Evolutionary conservation across 1,140 invertebrate genomes (phyloP).

Genomic region (Hylaeus anthracinus): DNA sequence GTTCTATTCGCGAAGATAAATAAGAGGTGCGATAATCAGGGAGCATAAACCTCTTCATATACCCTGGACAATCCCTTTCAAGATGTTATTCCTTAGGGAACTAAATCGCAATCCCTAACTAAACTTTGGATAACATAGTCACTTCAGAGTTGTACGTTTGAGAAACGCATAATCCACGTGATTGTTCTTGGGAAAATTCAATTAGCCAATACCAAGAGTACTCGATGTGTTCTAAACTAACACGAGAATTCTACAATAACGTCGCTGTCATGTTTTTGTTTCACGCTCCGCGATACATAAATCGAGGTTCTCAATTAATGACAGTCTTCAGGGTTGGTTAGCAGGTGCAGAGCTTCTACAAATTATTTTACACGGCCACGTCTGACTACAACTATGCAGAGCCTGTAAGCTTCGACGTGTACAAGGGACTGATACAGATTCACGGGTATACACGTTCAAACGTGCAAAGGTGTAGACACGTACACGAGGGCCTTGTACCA

Average conservation of each 20-base stretch:
- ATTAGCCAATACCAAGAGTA: no score
- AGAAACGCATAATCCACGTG: not conserved
- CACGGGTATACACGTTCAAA: not conserved
- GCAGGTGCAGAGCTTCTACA: no score
- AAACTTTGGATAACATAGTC: no score
- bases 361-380: not conserved
- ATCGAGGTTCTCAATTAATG: no score
- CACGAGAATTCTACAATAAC: no score
- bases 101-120: not conserved
- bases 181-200: no score
- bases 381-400: not conserved
- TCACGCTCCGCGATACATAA: no score
- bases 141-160: no score
- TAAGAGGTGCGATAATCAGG: not conserved
- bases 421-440: conserved; percentile 15
- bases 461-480: conserved; percentile 35
- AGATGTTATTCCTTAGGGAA: not conserved
- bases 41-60: not conserved
- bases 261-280: no score
- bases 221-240: no score
- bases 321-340: no score
- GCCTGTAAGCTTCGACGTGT: not conserved
- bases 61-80: not conserved
- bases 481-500: conserved; percentile 31
- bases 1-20: not conserved